These are phyloP conservation scores for Pangasius macronema DNA, from an alignment of 2,797 vertebrate genomes.

Conservation along the genomic window DNA sequence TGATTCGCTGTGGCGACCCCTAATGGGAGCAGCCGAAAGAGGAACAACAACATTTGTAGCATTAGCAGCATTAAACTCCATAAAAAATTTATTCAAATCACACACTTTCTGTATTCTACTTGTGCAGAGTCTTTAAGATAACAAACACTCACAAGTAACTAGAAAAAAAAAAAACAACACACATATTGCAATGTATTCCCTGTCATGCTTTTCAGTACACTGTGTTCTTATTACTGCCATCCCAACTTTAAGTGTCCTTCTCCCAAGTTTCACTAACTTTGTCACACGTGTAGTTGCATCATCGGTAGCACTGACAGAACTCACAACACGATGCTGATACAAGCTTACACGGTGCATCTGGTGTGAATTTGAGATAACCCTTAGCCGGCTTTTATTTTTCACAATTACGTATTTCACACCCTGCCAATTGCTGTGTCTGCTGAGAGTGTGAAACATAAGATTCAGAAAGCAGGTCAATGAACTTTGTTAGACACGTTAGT, in stretches of 20 bases:
- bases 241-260: neutral
- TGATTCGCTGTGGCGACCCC: too few relatives aligned
- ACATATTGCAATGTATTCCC: neutral
- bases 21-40: too few relatives aligned
- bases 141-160: neutral
- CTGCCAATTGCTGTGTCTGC: constrained; percentile 7
- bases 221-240: neutral
- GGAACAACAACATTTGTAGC: too few relatives aligned
- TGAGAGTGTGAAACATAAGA: constrained; percentile 13
- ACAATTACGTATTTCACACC: constrained; percentile 9
- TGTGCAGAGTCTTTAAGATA: neutral
- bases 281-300: neutral
- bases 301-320: neutral
- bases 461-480: constrained; percentile 9
- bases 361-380: neutral
- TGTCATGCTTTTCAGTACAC: neutral
- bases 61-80: neutral
- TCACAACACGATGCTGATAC: neutral
- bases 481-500: neutral
- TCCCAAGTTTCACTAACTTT: neutral
- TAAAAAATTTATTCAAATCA: neutral
- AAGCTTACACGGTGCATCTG: neutral
- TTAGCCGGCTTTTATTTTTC: neutral
- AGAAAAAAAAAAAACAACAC: neutral
- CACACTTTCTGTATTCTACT: neutral